Conservation (phyloP, 2,113 vertebrate genomes). For the Arothron firmamentum region DNA sequence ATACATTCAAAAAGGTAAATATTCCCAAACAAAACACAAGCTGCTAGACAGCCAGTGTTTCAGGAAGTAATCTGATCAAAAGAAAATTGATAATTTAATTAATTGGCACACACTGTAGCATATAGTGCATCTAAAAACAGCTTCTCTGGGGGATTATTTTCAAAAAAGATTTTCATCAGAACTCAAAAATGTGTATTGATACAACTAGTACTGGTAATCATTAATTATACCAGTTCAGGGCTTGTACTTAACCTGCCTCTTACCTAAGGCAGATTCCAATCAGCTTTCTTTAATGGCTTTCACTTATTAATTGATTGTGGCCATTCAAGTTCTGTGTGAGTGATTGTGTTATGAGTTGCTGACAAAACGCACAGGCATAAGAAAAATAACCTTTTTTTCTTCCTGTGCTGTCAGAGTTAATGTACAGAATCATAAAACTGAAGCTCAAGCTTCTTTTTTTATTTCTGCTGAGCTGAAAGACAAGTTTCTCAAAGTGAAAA, state of each 20-base stretch:
- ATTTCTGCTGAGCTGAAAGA: constrained; percentile 2
- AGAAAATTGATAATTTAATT: background rate
- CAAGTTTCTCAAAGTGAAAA: background rate
- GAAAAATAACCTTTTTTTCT: constrained; percentile 21
- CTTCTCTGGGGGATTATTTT: no score
- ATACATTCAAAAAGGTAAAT: no score
- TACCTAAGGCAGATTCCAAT: constrained; percentile 45
- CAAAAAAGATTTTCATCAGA: no score
- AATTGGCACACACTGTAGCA: background rate
- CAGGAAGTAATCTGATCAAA: no score
- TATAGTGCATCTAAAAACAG: background rate
- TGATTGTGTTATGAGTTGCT: constrained; percentile 40
- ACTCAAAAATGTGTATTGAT: background rate
- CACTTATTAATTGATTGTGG: constrained; percentile 62
- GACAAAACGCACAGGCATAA: constrained; percentile 29
- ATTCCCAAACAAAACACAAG: no score
- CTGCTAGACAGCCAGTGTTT: no score
- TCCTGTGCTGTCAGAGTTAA: constrained; percentile 2
- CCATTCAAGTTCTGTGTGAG: constrained; percentile 30
- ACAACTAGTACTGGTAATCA: constrained; percentile 21
- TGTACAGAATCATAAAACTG: constrained; percentile 39
- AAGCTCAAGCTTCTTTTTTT: constrained; percentile 14
- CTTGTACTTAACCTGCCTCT: constrained; percentile 14
- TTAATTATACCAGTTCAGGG: constrained; percentile 62
- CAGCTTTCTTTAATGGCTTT: constrained; percentile 46